Base-by-base conservation (phyloP, 2,113 vertebrate species). In the Vanacampus margaritifer region DNA sequence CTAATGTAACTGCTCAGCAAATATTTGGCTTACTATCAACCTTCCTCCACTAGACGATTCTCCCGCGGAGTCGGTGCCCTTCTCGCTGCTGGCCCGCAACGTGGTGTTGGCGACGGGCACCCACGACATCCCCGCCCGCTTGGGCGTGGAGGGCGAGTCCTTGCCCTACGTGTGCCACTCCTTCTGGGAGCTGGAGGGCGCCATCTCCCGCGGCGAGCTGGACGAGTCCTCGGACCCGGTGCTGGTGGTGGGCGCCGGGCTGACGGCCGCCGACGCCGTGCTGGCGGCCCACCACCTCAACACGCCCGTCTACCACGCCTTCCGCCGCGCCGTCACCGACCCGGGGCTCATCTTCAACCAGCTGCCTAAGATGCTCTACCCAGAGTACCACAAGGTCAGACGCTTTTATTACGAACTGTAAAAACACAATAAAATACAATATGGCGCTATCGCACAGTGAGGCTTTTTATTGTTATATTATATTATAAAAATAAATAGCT, bases 301-400 rank as follows among this genome's bases (percentile, higher is more conserved):
- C 76, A 85, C 88, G 1, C 89, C 92, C 0, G 90, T 93, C 21
- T 90, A 89, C 73, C 93, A 93, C 43, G 87, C 79, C 73, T 92
- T 93, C 79, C 81, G 93, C 0, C 86, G 92, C 23, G 75, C 88
- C 0, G 89, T 93, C 37, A 73, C 36, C 0, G 92, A 93, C 84
- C 92, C 90, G 0, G 89, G 66, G 0, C 89, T 93, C 68, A 90
- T 93, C 75, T 93, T 93, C 79, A 93, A 93, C 87, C 92, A 92
- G 85, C 89, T 93, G 54, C 93, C 93, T 24, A 92, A 91, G 51
- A 68, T 93, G 56, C 91, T 93, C 1, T 93, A 93, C 82, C 93
- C 93, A 0, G 93, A 93, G 76, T 93, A 93, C 81, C 93, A 93
- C 89, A 93, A 93, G 86, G 92, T 93, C 64, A 75, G 45, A 6